Evolutionary conservation across 2,888 invertebrate genomes (phyloP), one percentile per base, ranked within the genome.

Genomic region (Argynnis bischoffii): DNA sequence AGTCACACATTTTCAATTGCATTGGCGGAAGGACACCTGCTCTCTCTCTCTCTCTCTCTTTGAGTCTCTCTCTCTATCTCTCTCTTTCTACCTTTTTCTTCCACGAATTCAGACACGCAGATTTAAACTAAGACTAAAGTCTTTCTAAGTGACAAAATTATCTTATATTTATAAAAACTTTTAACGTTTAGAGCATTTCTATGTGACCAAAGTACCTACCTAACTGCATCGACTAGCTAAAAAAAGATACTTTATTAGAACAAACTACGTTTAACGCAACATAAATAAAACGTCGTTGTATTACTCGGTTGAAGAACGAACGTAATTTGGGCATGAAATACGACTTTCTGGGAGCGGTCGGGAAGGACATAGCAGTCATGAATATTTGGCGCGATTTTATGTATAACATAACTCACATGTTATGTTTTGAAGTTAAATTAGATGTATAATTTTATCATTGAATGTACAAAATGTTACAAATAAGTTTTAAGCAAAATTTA

Each of bases 321-420:
- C 83, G 83, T 85, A 85, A 86, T 86, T 85, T 85, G 78, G 79
- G 77, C 80, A 83, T 84, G 84, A 85, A 84, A 87, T 87, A 88
- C 84, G 80, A 82, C 77, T 75, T 78, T 78, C 75, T 72, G 72
- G 74, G 75, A 69, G 69, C 72, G 71, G 72, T 69, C 72, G 70
- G 69, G 55, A 60, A 15, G 35, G 35, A 41, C 35, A 35, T 60
- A 48, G 57, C 26, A 57, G 46, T 31, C 63, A 65, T 71, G 72
- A 69, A 70, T 69, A 72, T 74, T 74, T 74, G 41, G 69, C 60
- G 54, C 64, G 54, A 63, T 59, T 71, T 63, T 63, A 69, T 59
- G 59, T 59, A 59, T 48, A 26, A 1, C 26, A 59, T 59, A 48
- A 59, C n/a, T 48, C 59, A 48, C 48, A 59, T 15, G 35, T 11